phyloP scores from a whole-genome alignment of 2,888 invertebrate species.

The Rhabditoides inermis region DNA sequence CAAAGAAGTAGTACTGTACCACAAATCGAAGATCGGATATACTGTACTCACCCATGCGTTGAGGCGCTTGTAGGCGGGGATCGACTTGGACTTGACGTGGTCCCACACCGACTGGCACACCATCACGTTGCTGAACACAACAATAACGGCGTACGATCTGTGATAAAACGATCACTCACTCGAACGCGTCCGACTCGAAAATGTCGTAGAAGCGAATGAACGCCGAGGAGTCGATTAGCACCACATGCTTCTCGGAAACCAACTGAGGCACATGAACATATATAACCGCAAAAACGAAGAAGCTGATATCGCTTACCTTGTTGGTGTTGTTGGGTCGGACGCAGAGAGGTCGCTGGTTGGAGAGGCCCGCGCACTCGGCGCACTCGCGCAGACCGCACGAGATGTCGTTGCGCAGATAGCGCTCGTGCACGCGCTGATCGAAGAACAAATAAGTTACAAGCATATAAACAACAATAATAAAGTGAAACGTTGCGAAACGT shows the following conservation, averaged over 20 bases:
- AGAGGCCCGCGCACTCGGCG: constrained; percentile 11
- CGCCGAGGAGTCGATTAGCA: constrained; percentile 36
- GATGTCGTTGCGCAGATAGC: constrained; percentile 44
- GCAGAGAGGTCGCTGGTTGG: too few relatives aligned
- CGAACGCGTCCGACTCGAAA: constrained; percentile 33
- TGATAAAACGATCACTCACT: constrained; percentile 18
- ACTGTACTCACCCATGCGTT: constrained; percentile 55
- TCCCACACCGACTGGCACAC: constrained; percentile 44
- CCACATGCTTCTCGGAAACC: constrained; percentile 15
- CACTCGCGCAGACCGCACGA: constrained; percentile 32
- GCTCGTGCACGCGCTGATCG: constrained; percentile 35
- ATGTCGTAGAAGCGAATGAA: constrained; percentile 41
- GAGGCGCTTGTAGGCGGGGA: constrained; percentile 77
- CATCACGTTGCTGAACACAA: constrained; percentile 27
- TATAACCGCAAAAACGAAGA: too few relatives aligned
- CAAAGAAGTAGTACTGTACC: too few relatives aligned
- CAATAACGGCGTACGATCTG: not conserved
- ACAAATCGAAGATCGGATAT: too few relatives aligned
- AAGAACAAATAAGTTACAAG: not conserved
- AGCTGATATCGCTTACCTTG: too few relatives aligned
- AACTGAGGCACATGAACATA: not conserved
- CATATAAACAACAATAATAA: too few relatives aligned
- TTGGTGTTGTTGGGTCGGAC: too few relatives aligned
- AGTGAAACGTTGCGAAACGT: not conserved
- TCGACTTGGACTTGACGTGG: constrained; percentile 63